These are phyloP conservation scores for Platycheirus albimanus DNA, from an alignment of 2,888 invertebrate genomes.

Conservation along the genomic window DNA sequence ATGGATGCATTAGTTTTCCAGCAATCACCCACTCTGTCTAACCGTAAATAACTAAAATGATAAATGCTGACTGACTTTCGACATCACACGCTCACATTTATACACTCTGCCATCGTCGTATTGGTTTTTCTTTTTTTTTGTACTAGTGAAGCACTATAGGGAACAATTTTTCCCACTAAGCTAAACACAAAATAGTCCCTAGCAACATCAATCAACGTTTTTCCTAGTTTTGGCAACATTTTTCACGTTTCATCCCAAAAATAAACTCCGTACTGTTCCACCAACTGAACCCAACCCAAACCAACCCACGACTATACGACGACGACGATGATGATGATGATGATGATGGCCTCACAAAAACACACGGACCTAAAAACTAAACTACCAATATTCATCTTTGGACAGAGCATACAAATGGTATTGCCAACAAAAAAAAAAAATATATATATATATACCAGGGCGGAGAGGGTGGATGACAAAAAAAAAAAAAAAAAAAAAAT, in stretches of 20 bases:
- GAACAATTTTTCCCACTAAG: conserved; percentile 64
- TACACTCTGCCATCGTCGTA: conserved; percentile 2
- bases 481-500: conserved; percentile 13
- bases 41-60: conserved; percentile 48
- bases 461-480: neutral
- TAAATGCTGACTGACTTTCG: conserved; percentile 55
- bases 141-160: conserved; percentile 17
- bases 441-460: too few species aligned
- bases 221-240: conserved; percentile 54
- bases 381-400: conserved; percentile 53
- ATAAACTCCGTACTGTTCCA: conserved; percentile 25
- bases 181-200: conserved; percentile 66
- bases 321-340: conserved; percentile 23
- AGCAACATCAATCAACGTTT: conserved; percentile 70
- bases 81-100: conserved; percentile 29
- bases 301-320: too few species aligned
- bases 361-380: conserved; percentile 48
- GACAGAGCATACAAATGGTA: conserved; percentile 19
- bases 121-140: neutral
- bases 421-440: conserved; percentile 14
- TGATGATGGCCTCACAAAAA: conserved; percentile 24
- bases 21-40: conserved; percentile 42
- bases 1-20: conserved; percentile 42
- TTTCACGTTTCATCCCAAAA: conserved; percentile 47
- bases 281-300: too few species aligned